A percentile compares a stretch with the other conserved stretches of the same genome.
Conservation (phyloP, 2,888 invertebrate species). For the Anoplius nigerrimus region DNA sequence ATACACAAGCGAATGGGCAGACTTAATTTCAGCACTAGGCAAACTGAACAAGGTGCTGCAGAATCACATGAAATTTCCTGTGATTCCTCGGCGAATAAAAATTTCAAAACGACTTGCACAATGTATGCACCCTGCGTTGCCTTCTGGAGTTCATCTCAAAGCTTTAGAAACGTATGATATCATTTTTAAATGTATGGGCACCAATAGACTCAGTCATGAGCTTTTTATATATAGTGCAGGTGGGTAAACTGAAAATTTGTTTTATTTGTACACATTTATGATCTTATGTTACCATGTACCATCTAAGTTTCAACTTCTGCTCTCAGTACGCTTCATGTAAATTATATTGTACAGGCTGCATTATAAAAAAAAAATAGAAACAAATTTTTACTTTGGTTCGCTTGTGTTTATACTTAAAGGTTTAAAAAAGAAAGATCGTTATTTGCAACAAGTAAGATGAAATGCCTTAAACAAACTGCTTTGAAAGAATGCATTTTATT, state of each 20-base stretch:
- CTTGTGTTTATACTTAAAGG: too few species aligned
- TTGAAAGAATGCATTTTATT: too few species aligned
- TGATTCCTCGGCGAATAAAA: conserved; percentile 90
- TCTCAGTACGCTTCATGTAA: conserved; percentile 1
- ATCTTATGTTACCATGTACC: neutral
- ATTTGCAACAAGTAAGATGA: neutral
- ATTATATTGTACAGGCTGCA: too few species aligned
- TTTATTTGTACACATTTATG: neutral
- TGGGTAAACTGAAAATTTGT: conserved; percentile 62
- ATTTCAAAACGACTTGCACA: conserved; percentile 94
- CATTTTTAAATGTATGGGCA: conserved; percentile 92
- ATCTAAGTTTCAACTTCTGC: neutral
- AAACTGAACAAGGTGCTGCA: conserved; percentile 92
- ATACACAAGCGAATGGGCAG: conserved; percentile 96
- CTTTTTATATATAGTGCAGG: conserved; percentile 89
- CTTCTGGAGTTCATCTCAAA: conserved; percentile 93
- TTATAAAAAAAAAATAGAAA: too few species aligned
- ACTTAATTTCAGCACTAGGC: conserved; percentile 91
- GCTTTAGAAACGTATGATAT: conserved; percentile 94
- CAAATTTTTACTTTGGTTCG: too few species aligned
- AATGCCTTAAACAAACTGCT: neutral
- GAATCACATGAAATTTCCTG: conserved; percentile 87
- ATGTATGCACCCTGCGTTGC: conserved; percentile 94
- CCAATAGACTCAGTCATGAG: conserved; percentile 86
- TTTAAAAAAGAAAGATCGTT: neutral